These are phyloP conservation scores for Seira musarum DNA, from an alignment of 2,888 invertebrate species.

Conservation along the genomic window DNA sequence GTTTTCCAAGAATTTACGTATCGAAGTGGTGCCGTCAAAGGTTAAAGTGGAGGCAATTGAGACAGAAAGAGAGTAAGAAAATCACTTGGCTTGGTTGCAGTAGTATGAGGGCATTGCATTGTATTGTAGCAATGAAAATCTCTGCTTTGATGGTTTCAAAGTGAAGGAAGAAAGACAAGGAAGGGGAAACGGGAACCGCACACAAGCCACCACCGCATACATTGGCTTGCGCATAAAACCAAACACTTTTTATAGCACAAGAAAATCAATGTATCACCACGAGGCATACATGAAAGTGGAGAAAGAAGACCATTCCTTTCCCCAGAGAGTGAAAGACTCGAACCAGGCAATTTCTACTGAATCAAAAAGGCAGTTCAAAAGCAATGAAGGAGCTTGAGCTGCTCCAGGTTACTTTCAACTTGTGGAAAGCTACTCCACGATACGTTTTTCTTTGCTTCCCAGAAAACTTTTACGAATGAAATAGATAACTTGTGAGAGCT, in stretches of 20 bases:
- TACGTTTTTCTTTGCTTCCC: neutral
- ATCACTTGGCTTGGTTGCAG: too few relatives aligned
- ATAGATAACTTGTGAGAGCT: neutral
- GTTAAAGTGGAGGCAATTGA: conserved; percentile 11
- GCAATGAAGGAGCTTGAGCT: neutral
- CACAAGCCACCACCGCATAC: conserved; percentile 53
- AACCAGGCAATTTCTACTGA: conserved; percentile 11
- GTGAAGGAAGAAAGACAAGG: neutral
- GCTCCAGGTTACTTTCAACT: neutral
- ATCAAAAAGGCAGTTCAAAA: conserved; percentile 15
- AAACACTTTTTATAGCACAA: conserved; percentile 52
- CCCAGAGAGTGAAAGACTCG: neutral
- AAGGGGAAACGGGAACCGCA: conserved; percentile 51
- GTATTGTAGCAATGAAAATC: conserved; percentile 14
- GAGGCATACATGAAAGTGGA: conserved; percentile 42
- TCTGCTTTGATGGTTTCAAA: conserved; percentile 13
- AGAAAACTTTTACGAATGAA: neutral
- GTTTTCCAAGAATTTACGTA: too few relatives aligned
- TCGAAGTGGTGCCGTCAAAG: too few relatives aligned
- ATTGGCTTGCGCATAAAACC: conserved; percentile 57
- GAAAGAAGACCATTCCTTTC: conserved; percentile 42
- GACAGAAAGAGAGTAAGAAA: conserved; percentile 4
- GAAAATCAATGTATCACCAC: conserved; percentile 53
- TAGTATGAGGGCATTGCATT: too few relatives aligned
- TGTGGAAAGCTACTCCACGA: neutral